These are phyloP conservation scores for Sceliomorpha sp. DNA, from an alignment of 2,888 invertebrate species.

Conservation along the genomic window DNA sequence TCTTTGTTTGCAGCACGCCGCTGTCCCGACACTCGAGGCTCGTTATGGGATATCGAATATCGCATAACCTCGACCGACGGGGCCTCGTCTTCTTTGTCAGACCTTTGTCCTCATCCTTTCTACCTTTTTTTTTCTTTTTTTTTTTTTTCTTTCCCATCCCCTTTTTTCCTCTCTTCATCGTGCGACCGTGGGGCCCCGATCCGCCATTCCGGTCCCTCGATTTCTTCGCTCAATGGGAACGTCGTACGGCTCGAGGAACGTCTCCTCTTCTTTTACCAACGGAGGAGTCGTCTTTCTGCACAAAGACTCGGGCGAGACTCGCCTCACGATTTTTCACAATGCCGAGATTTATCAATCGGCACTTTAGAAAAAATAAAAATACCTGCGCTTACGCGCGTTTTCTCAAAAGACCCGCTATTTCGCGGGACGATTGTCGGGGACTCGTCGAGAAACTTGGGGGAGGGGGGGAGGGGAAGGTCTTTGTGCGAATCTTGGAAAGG, in stretches of 20 bases:
- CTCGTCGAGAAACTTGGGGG: no score
- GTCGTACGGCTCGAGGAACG: not conserved
- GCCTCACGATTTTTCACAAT: no score
- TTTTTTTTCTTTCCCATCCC: slow-evolving; percentile 32
- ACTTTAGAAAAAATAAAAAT: no score
- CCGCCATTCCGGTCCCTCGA: slow-evolving; percentile 10
- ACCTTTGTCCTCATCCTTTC: slow-evolving; percentile 61
- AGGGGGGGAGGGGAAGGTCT: no score
- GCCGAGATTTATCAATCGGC: no score
- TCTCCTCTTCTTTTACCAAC: slow-evolving; percentile 1
- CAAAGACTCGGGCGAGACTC: no score
- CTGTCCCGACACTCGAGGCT: slow-evolving; percentile 56
- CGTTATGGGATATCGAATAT: slow-evolving; percentile 71
- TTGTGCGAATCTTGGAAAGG: no score
- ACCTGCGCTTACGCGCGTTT: no score
- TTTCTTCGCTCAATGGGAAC: slow-evolving; percentile 11
- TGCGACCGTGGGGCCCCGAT: slow-evolving; percentile 25
- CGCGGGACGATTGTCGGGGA: no score
- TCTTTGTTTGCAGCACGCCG: slow-evolving; percentile 69
- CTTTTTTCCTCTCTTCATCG: slow-evolving; percentile 23
- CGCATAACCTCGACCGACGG: slow-evolving; percentile 59
- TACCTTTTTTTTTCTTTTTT: slow-evolving; percentile 53
- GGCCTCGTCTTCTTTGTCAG: slow-evolving; percentile 62
- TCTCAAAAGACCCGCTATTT: no score
- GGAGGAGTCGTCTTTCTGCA: slow-evolving; percentile 48